These are phyloP conservation scores for Anneissia japonica DNA, from an alignment of 35 echinoderm and acorn worm species.

Conservation along the genomic window DNA sequence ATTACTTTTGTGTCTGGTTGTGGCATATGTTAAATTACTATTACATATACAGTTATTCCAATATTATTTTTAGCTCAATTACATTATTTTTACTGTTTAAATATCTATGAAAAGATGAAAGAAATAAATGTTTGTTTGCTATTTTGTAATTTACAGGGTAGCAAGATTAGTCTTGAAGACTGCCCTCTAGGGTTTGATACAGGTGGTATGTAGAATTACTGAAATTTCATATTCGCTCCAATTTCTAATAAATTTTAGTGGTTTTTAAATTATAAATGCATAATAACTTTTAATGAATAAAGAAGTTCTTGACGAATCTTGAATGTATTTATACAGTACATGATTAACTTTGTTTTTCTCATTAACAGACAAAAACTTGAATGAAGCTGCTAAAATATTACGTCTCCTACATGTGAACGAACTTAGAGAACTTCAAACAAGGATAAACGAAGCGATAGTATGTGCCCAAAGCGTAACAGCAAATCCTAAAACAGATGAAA, in stretches of 20 bases:
- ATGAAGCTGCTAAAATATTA: constrained; percentile 67
- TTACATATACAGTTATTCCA: too few relatives aligned
- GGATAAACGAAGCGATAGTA: constrained; percentile 94
- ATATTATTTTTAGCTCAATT: too few relatives aligned
- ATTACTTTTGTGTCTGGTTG: too few relatives aligned
- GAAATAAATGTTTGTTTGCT: too few relatives aligned
- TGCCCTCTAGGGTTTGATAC: neutral
- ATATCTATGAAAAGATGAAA: too few relatives aligned
- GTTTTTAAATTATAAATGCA: neutral
- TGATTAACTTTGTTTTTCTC: neutral
- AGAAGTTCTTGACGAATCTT: neutral
- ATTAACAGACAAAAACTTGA: constrained; percentile 53
- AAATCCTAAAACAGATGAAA: constrained; percentile 91
- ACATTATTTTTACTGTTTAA: too few relatives aligned
- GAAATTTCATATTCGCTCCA: too few relatives aligned
- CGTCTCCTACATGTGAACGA: constrained; percentile 76
- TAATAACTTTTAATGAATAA: neutral
- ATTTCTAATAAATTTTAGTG: neutral
- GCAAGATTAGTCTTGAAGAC: neutral
- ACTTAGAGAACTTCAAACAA: constrained; percentile 87
- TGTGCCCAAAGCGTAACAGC: constrained; percentile 71
- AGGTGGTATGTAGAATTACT: neutral
- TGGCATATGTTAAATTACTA: too few relatives aligned
- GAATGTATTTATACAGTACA: neutral
- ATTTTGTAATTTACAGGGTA: neutral